Evolutionary conservation across 2,888 invertebrate genomes (phyloP).

Genomic region (Poecilobothrus nobilitatus): DNA sequence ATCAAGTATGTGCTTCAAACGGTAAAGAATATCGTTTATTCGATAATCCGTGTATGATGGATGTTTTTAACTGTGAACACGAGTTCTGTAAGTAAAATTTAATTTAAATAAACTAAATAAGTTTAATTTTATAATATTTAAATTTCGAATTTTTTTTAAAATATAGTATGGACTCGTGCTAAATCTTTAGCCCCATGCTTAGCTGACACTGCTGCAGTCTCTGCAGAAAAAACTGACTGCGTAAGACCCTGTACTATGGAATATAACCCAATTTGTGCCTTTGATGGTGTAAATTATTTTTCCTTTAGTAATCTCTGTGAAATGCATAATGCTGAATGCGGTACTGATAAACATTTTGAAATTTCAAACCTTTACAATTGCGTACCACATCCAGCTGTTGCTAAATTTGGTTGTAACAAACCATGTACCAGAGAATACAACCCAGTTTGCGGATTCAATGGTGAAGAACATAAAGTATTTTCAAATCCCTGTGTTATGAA

Average conservation of each 20-base stretch:
- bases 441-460: constrained; percentile 17
- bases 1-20: constrained; percentile 14
- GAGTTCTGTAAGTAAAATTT: constrained; percentile 7
- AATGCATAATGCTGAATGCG: neutral
- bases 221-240: neutral
- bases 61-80: constrained; percentile 1
- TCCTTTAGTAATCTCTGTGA: neutral
- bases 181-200: neutral
- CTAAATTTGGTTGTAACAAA: neutral
- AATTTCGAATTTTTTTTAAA: neutral
- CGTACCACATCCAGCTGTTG: neutral
- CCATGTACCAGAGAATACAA: constrained; percentile 15
- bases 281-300: constrained; percentile 5
- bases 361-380: neutral
- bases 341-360: neutral
- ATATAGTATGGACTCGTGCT: neutral
- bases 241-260: constrained; percentile 13
- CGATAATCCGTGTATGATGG: neutral
- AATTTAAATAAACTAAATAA: neutral
- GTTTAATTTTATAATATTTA: neutral
- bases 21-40: constrained; percentile 9
- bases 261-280: constrained; percentile 16
- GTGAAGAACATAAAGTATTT: constrained; percentile 6
- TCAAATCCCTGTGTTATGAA: neutral
- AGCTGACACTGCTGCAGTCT: neutral